phyloP scores from a whole-genome alignment of 2,888 invertebrate genomes.

The Lepidonotus clava region DNA sequence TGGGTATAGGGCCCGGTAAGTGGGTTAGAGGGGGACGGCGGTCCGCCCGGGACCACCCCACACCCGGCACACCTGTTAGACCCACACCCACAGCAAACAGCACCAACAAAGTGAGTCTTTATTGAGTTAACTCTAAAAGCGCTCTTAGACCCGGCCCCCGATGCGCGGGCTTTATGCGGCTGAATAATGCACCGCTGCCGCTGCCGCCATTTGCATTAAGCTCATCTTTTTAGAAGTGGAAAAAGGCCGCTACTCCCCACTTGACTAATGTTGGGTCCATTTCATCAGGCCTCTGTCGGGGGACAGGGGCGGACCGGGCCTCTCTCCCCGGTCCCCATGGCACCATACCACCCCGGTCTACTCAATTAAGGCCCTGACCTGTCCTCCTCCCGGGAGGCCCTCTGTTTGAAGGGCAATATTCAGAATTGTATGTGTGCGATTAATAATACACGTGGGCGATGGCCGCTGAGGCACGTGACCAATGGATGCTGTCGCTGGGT shows the following conservation, averaged over 20 bases:
- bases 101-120: background rate
- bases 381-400: background rate
- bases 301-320: background rate
- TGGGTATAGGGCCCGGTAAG: background rate
- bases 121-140: slow-evolving; percentile 13
- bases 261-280: background rate
- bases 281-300: background rate
- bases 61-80: background rate
- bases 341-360: background rate
- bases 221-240: background rate
- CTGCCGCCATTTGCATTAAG: background rate
- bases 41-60: background rate
- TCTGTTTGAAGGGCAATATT: slow-evolving; percentile 3
- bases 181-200: background rate
- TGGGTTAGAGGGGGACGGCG: background rate
- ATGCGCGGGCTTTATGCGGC: background rate
- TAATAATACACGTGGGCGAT: background rate
- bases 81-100: background rate
- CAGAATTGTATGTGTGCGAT: background rate
- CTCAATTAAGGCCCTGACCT: background rate
- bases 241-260: background rate
- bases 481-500: background rate
- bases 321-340: no score
- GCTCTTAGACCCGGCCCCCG: slow-evolving; percentile 2
- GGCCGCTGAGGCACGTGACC: background rate